phyloP scores from a whole-genome alignment of 2,797 vertebrate species.

The Oreochromis grahami region DNA sequence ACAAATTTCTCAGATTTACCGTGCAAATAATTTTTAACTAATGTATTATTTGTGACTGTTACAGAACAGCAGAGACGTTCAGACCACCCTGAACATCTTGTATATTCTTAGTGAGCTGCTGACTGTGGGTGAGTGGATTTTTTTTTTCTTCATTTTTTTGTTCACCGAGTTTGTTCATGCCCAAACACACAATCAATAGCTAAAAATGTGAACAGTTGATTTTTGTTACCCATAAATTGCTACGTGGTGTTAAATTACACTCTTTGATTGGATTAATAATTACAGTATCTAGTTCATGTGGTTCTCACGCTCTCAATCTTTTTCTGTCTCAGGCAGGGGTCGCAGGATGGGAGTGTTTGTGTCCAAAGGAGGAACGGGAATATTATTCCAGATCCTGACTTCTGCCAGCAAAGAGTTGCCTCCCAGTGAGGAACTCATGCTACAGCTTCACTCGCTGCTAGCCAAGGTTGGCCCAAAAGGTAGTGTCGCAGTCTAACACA shows the following conservation, averaged over 20 bases:
- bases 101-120: constrained; percentile 92
- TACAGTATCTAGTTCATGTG: not conserved
- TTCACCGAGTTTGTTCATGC: not conserved
- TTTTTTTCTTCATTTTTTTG: not conserved
- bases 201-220: not conserved
- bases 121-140: constrained; percentile 82
- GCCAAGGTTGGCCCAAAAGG: constrained; percentile 96
- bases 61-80: constrained; percentile 88
- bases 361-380: constrained; percentile 91
- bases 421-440: constrained; percentile 89
- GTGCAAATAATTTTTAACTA: not conserved
- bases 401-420: constrained; percentile 84
- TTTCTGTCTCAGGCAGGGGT: constrained; percentile 79
- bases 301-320: not conserved
- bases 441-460: constrained; percentile 90
- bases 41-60: constrained; percentile 28
- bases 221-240: not conserved
- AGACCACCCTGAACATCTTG: constrained; percentile 89
- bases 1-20: not conserved
- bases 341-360: constrained; percentile 86
- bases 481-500: constrained; percentile 30
- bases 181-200: not conserved
- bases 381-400: constrained; percentile 87
- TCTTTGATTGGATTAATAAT: not conserved
- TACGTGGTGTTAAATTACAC: not conserved